A percentile compares a stretch with the other conserved stretches of the same genome.
Conservation (phyloP, 2,113 vertebrate genomes). For the Cairina moschata region DNA sequence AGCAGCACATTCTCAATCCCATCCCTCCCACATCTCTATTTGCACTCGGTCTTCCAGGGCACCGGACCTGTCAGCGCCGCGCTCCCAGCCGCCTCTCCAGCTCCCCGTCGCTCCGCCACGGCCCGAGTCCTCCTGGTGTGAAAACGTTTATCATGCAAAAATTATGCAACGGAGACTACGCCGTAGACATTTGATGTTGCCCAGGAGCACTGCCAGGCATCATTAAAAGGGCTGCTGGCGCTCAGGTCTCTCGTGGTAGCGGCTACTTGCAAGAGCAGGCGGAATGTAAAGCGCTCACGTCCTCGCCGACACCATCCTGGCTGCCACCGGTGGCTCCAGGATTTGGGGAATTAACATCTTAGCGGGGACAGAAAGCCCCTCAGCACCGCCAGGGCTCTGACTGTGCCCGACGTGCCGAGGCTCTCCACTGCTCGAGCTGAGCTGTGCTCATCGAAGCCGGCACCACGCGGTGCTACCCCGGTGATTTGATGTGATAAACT, state of each 20-base stretch:
- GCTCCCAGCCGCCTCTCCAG: not conserved
- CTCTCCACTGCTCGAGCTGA: not conserved
- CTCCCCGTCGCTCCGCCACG: not conserved
- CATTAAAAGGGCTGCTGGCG: not conserved
- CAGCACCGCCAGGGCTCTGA: not conserved
- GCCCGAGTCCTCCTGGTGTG: not conserved
- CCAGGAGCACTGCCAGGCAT: not conserved
- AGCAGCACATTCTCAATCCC: not conserved
- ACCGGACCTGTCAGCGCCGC: too few relatives aligned
- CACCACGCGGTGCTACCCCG: not conserved
- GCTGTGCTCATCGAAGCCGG: not conserved
- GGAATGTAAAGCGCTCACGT: not conserved
- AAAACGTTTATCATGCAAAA: not conserved
- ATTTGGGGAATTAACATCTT: not conserved
- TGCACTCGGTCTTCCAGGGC: not conserved
- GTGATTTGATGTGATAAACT: not conserved
- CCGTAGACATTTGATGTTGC: not conserved
- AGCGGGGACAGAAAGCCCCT: not conserved
- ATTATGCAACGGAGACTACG: not conserved
- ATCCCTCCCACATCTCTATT: not conserved
- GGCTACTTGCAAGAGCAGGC: not conserved
- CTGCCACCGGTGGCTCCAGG: not conserved
- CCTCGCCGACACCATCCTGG: accelerated
- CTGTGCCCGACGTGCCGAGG: not conserved
- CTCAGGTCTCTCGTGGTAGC: not conserved